Percentiles rank a stretch among this genome's conserved stretches.
These are phyloP conservation scores for Polymixis flavicincta DNA, from an alignment of 2,888 invertebrate genomes.

Conservation along the genomic window DNA sequence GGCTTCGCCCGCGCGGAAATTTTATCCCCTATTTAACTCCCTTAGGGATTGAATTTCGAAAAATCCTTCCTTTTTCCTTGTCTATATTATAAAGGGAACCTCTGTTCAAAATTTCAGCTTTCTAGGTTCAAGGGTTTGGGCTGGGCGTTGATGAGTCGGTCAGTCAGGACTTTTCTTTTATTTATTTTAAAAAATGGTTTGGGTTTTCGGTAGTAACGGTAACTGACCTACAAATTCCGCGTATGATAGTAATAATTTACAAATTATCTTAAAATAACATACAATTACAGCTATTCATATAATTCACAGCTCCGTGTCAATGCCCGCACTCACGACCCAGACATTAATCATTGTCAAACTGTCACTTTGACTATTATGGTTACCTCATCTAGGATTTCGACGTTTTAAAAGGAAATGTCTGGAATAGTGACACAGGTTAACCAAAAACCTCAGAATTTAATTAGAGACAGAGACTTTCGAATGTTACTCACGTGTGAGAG, in stretches of 20 bases:
- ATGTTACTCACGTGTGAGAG: conserved; percentile 20
- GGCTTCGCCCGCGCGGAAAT: no score
- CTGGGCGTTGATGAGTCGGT: no score
- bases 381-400: conserved; percentile 3
- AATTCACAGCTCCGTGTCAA: conserved; percentile 15
- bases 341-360: conserved; percentile 41
- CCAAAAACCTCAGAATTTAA: conserved; percentile 31
- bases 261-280: conserved; percentile 1
- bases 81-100: no score
- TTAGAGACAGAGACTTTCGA: conserved; percentile 22
- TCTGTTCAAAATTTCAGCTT: no score
- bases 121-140: no score
- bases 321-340: conserved; percentile 5
- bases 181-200: no score
- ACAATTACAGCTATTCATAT: background rate
- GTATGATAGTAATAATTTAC: background rate
- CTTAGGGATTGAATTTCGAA: no score
- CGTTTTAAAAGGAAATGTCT: conserved; percentile 19
- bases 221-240: background rate
- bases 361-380: conserved; percentile 28
- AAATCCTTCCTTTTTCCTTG: no score
- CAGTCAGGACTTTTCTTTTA: no score
- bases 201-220: no score
- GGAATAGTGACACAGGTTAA: conserved; percentile 20
- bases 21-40: no score